Evolutionary conservation across 1,140 invertebrate species (phyloP).

Genomic region (Lethocerus indicus): DNA sequence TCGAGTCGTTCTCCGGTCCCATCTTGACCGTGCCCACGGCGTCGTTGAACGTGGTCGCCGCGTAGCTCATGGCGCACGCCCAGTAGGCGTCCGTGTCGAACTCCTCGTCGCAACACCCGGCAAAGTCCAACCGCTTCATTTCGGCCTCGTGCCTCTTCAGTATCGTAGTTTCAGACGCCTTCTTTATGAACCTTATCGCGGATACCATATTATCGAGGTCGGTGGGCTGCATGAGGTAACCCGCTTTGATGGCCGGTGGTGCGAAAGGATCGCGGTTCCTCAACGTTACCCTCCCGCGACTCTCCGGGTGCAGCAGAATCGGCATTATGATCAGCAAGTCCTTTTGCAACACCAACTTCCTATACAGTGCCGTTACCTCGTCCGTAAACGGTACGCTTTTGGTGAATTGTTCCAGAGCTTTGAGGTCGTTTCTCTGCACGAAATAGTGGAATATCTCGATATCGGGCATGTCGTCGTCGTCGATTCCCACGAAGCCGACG

Average conservation of each 20-base stretch:
- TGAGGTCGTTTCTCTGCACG: neutral
- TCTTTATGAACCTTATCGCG: slow-evolving; percentile 30
- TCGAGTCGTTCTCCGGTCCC: slow-evolving; percentile 40
- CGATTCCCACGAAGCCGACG: slow-evolving; percentile 25
- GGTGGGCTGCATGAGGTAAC: slow-evolving; percentile 24
- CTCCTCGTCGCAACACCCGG: slow-evolving; percentile 11
- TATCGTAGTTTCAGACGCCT: slow-evolving; percentile 32
- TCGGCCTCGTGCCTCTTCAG: slow-evolving; percentile 30
- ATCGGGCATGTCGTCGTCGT: slow-evolving; percentile 24
- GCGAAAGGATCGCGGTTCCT: slow-evolving; percentile 31
- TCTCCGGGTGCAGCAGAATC: slow-evolving; percentile 26
- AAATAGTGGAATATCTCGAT: slow-evolving; percentile 19
- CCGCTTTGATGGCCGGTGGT: slow-evolving; percentile 37
- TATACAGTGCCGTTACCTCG: slow-evolving; percentile 1
- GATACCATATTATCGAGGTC: slow-evolving; percentile 22
- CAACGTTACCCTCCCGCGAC: slow-evolving; percentile 29
- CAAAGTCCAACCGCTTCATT: slow-evolving; percentile 6
- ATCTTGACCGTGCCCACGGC: slow-evolving; percentile 61
- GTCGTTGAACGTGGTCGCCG: slow-evolving; percentile 34
- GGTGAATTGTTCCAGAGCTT: neutral
- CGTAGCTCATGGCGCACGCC: slow-evolving; percentile 19
- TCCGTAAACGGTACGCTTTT: neutral
- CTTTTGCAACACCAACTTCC: neutral
- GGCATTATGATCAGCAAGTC: slow-evolving; percentile 35
- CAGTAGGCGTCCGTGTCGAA: slow-evolving; percentile 26